Evolutionary conservation across 2,888 invertebrate genomes (phyloP), one percentile per base, ranked within the genome.

Genomic region (Schizaphis graminum): DNA sequence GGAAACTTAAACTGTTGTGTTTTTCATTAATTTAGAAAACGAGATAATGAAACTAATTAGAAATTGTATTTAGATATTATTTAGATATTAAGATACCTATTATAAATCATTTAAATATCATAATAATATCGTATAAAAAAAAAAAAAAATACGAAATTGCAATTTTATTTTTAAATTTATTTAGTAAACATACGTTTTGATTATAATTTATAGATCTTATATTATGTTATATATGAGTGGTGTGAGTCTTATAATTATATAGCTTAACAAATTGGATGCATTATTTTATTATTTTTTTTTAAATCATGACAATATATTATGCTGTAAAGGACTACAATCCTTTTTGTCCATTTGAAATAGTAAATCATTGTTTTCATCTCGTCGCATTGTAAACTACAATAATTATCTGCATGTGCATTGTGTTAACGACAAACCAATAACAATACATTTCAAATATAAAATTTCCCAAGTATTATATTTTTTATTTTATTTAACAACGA

Each of bases 1-100:
- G n/a, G 35, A 21, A 8, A 8, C 0, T 8, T 35, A 7, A 21
- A 35, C 21, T 13, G 0, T 0, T 7, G 4, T 1, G 21, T 35
- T 7, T n/a, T 77, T 7, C 35, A 21, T 77, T 26, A 1, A 35
- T 77, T 77, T 8, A 35, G 2, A 77, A 35, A 35, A 67, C n/a
- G 21, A 77, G 35, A 77, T 21, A 16, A 77, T 21, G 1, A 35
- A 5, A 16, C 16, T 1, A 5, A 67, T n/a, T 77, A 7, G 0
- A 35, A n/a, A 77, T 35, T 77, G n/a, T 77, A 1, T 16, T 0
- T n/a, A n/a, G n/a, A n/a, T n/a, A 16, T 5, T 7, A 77, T 77
- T 77, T 1, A 35, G 16, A 35, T 35, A 16, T 16, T 77, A 2
- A 35, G 21, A 21, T 35, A 47, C 44, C 49, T 49, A 77, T 21